Conservation (phyloP, 92 coral and sea anemone genomes). For the Palythoa grandis region DNA sequence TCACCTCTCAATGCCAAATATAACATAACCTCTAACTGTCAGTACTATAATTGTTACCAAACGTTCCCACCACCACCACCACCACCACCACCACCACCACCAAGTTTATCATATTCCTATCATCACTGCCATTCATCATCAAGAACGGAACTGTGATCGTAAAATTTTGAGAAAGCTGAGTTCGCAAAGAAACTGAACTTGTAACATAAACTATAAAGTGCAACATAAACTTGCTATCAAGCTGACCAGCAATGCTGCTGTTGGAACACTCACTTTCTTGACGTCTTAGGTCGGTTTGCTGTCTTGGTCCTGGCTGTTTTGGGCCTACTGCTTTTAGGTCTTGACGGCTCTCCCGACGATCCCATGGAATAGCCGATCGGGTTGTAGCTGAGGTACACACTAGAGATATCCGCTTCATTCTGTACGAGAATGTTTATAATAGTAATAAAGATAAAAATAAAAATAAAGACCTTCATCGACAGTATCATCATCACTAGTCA, state of each 20-base stretch:
- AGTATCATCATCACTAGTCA: not conserved
- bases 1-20: no score
- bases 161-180: not conserved
- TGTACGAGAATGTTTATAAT: not conserved
- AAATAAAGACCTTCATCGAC: not conserved
- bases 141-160: not conserved
- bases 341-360: constrained; percentile 72
- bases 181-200: no score
- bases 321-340: constrained; percentile 88
- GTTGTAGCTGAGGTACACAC: constrained; percentile 84
- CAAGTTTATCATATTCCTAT: not conserved
- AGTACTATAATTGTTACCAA: not conserved
- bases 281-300: constrained; percentile 87
- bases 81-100: not conserved
- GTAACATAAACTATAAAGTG: not conserved
- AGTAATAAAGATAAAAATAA: not conserved
- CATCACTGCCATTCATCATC: not conserved
- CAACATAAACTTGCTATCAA: not conserved
- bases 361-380: constrained; percentile 77
- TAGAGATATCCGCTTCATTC: constrained; percentile 87
- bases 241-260: not conserved
- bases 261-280: constrained; percentile 74
- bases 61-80: not conserved
- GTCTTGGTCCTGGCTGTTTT: constrained; percentile 90
- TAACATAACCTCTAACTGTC: not conserved